Evolutionary conservation across 2,888 invertebrate genomes (phyloP), one percentile per base, ranked within the genome.

Genomic region (Megamerina dolium): DNA sequence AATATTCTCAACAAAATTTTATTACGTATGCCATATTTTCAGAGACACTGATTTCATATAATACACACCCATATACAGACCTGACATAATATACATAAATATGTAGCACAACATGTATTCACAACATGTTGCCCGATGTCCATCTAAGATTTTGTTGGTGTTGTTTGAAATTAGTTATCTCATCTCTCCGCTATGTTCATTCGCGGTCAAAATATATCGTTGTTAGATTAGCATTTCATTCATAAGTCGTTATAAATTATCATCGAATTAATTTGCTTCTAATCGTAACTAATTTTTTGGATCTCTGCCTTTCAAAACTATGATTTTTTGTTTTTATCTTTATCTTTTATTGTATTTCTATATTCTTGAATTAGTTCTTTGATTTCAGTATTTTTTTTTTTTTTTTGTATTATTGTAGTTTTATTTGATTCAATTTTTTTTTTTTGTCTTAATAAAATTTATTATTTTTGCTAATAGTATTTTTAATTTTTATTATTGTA

Each of bases 191-290:
- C 17, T 32, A 9, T 32, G 32, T 14, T 32, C 32, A 14, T 16
- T 14, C 13, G 9, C 32, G 12, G 9, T 23, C 13, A 20, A n/a
- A n/a, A n/a, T n/a, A n/a, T n/a, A n/a, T n/a, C n/a, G n/a, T n/a
- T n/a, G n/a, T n/a, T n/a, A n/a, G n/a, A n/a, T n/a, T 20, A 19
- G 10, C 19, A n/a, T 43, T 39, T 39, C 38, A 43, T 43, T 38
- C 43, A 38, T 43, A 38, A 38, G 38, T 43, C 43, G 30, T 21
- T n/a, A 43, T 39, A 43, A 43, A 39, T 43, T 38, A 43, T 35
- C 35, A 38, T 17, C 39, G 20, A 30, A 43, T 43, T 43, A 38
- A 43, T 43, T 43, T 43, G 43, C 21, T 20, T 31, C 37, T 37
- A 43, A 43, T 43, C 42, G 37, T 37, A 37, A 43, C 42, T 31